phyloP scores from a whole-genome alignment of 2,888 invertebrate genomes.

The Arrhopalites spinosus region DNA sequence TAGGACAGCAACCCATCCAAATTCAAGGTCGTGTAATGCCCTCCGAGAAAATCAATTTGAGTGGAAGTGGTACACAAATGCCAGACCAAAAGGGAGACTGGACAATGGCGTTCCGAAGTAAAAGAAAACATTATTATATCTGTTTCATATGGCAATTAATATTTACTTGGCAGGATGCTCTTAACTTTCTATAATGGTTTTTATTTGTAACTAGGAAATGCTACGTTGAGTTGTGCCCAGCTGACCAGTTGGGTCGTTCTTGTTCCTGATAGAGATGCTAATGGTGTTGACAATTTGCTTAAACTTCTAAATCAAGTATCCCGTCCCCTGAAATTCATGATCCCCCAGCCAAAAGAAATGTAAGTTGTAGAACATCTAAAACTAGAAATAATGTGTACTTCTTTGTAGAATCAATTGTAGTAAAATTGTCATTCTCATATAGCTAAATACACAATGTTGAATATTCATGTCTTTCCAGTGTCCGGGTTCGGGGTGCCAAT shows the following conservation, averaged over 20 bases:
- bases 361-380: constrained; percentile 12
- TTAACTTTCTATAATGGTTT: not conserved
- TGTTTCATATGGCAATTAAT: no score
- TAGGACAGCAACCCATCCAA: constrained; percentile 65
- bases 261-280: constrained; percentile 39
- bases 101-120: constrained; percentile 62
- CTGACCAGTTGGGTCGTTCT: constrained; percentile 55
- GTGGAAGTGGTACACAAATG: constrained; percentile 51
- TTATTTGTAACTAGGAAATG: not conserved
- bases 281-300: constrained; percentile 39
- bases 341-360: constrained; percentile 37
- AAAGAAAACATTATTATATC: not conserved
- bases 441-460: no score
- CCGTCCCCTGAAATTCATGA: constrained; percentile 44
- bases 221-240: constrained; percentile 38
- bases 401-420: no score
- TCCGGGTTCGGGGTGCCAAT: not conserved
- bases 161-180: not conserved
- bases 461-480: constrained; percentile 2
- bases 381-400: no score
- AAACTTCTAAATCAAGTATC: constrained; percentile 42
- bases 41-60: constrained; percentile 67
- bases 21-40: constrained; percentile 69
- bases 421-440: no score
- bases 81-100: constrained; percentile 74